A percentile compares a stretch with the other conserved stretches of the same genome.
phyloP scores from a whole-genome alignment of 37 sponge, comb jelly and placozoan genomes.

The Cliona cf. orientalis region DNA sequence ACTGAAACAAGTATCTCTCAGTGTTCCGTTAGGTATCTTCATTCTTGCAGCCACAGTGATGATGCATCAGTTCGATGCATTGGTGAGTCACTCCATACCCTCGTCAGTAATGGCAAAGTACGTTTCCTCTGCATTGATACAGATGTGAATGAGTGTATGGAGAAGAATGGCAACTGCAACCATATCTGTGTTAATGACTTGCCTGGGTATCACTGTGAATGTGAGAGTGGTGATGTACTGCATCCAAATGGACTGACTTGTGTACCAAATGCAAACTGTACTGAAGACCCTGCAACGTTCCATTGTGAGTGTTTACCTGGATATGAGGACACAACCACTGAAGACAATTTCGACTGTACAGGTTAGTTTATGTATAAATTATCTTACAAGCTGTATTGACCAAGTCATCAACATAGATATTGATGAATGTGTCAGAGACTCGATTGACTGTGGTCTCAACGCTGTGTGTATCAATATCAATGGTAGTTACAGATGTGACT shows the following conservation, averaged over 20 bases:
- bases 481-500: too few species aligned
- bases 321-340: neutral
- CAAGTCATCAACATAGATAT: too few species aligned
- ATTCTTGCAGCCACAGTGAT: slow-evolving; percentile 4
- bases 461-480: too few species aligned
- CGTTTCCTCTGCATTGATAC: neutral
- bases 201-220: slow-evolving; percentile 46
- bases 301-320: slow-evolving; percentile 23
- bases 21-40: neutral
- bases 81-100: slow-evolving; percentile 4
- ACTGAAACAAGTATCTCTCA: neutral
- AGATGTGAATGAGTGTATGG: slow-evolving; percentile 44
- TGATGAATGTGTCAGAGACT: too few species aligned
- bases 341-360: slow-evolving; percentile 15
- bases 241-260: slow-evolving; percentile 12
- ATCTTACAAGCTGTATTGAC: too few species aligned
- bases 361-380: slow-evolving; percentile 2
- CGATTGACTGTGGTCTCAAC: too few species aligned
- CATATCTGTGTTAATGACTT: slow-evolving; percentile 31
- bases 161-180: slow-evolving; percentile 19
- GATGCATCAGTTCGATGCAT: slow-evolving; percentile 23
- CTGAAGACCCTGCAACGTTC: slow-evolving; percentile 2
- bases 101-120: neutral
- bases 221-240: slow-evolving; percentile 22
- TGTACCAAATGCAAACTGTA: slow-evolving; percentile 23